Evolutionary conservation across 2,888 invertebrate genomes (phyloP).

Genomic region (Leucophenga maculata): DNA sequence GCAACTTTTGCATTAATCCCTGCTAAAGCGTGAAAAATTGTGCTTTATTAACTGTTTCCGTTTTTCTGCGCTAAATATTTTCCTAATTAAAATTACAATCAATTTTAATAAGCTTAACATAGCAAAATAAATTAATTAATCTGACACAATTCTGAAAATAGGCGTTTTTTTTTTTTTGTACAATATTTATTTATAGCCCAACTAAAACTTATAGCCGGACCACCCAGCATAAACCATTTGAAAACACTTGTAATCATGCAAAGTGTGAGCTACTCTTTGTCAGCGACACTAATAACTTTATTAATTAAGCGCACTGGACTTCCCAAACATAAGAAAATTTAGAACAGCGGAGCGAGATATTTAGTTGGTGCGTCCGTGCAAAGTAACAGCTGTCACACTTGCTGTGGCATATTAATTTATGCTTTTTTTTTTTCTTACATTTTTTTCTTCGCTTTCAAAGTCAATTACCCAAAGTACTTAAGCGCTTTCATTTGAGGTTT

Average conservation of each 20-base stretch:
- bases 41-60: too few species aligned
- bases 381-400: constrained; percentile 17
- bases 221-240: too few species aligned
- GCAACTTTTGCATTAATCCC: too few species aligned
- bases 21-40: too few species aligned
- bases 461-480: constrained; percentile 23
- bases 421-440: background rate
- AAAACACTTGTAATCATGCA: background rate
- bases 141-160: too few species aligned
- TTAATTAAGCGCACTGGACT: constrained; percentile 16
- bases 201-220: too few species aligned
- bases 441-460: constrained; percentile 4
- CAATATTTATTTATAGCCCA: too few species aligned
- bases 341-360: background rate
- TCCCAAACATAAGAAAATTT: background rate
- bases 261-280: background rate
- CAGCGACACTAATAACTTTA: constrained; percentile 16
- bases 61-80: too few species aligned
- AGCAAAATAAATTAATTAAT: too few species aligned
- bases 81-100: too few species aligned
- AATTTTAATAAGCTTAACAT: too few species aligned
- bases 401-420: constrained; percentile 22
- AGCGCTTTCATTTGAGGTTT: constrained; percentile 13
- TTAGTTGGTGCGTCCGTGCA: background rate
- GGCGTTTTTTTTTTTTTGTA: too few species aligned